phyloP scores from a whole-genome alignment of 2,888 invertebrate genomes.

The Epinotia brunnichana region DNA sequence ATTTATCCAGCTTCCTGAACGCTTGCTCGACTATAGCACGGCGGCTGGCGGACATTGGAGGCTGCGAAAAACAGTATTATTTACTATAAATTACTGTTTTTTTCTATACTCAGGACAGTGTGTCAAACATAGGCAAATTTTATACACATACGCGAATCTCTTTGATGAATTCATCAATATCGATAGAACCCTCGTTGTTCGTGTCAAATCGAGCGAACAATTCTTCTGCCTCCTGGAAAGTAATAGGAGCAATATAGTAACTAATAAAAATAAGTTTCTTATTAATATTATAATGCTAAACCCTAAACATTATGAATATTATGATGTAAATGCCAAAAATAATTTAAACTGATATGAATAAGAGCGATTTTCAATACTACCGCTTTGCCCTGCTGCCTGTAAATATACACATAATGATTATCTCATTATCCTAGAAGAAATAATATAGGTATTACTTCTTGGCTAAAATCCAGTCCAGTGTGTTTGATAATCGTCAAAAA shows the following conservation, averaged over 20 bases:
- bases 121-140: not conserved
- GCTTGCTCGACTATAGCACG: conserved; percentile 90
- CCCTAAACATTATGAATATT: too few species aligned
- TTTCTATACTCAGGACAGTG: too few species aligned
- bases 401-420: not conserved
- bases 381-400: not conserved
- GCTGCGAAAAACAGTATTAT: conserved; percentile 79
- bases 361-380: not conserved
- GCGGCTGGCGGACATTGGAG: conserved; percentile 90
- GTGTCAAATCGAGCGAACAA: conserved; percentile 90
- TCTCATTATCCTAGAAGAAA: too few species aligned
- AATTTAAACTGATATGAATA: too few species aligned
- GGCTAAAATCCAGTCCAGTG: conserved; percentile 87
- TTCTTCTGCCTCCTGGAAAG: conserved; percentile 83
- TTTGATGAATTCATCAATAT: conserved; percentile 94
- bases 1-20: conserved; percentile 93
- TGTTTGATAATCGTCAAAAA: conserved; percentile 91
- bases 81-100: not conserved
- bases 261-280: not conserved
- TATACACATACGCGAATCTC: conserved; percentile 88
- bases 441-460: too few species aligned
- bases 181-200: conserved; percentile 91
- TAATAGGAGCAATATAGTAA: not conserved
- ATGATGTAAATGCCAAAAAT: too few species aligned
- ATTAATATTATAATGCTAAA: too few species aligned